Evolutionary conservation across 2,888 invertebrate species (phyloP).

Genomic region (Agrotis segetum): DNA sequence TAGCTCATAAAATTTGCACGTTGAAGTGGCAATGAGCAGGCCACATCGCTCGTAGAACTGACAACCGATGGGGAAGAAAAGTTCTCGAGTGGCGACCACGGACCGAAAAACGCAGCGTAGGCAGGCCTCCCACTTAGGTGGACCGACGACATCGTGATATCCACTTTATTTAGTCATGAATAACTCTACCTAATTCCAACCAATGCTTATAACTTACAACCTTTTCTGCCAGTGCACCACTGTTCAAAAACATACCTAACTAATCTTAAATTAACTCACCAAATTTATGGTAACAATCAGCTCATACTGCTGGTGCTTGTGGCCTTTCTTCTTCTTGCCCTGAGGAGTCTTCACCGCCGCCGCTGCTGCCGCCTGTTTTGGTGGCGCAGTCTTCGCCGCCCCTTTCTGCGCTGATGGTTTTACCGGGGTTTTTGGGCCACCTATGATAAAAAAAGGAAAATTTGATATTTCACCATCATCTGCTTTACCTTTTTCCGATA

Average conservation of each 20-base stretch:
- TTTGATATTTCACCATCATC: no score
- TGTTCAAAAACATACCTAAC: neutral
- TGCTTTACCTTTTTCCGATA: no score
- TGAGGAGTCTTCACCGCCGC: conserved; percentile 91
- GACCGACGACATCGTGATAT: no score
- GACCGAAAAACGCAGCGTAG: no score
- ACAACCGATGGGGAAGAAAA: no score
- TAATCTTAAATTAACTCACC: conserved; percentile 90
- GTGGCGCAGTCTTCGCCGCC: conserved; percentile 92
- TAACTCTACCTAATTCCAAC: no score
- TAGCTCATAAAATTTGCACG: no score
- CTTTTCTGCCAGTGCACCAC: neutral
- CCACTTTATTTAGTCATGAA: no score
- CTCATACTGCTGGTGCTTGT: conserved; percentile 95
- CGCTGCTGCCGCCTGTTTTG: conserved; percentile 91
- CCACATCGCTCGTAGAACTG: no score
- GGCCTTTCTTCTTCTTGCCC: conserved; percentile 94
- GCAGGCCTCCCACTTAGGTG: no score
- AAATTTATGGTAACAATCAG: conserved; percentile 95
- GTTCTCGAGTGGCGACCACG: no score
- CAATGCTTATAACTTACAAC: neutral
- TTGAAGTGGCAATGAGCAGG: no score
- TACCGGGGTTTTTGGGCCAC: conserved; percentile 92
- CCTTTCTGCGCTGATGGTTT: conserved; percentile 94
- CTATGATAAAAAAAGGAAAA: conserved; percentile 61